Evolutionary conservation across 2,797 vertebrate species (phyloP).

Genomic region (Cottoperca gobio): DNA sequence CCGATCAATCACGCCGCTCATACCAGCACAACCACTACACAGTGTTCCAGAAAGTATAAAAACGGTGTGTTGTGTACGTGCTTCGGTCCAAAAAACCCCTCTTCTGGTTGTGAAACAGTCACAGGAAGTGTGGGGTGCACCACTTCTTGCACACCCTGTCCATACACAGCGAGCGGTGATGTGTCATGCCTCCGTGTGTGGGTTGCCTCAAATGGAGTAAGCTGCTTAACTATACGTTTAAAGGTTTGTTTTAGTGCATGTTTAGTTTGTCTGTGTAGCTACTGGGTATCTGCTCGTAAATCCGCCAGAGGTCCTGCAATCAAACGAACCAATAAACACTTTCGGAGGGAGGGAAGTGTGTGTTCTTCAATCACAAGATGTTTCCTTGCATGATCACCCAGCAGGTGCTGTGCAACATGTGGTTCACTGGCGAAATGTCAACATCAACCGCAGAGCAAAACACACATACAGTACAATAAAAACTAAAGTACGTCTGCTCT

Average conservation of each 20-base stretch:
- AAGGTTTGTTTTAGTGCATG: slow-evolving; percentile 12
- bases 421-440: slow-evolving; percentile 22
- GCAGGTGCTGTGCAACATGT: slow-evolving; percentile 42
- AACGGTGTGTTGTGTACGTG: not conserved
- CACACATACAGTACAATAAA: not conserved
- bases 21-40: slow-evolving; percentile 18
- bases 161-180: slow-evolving; percentile 39
- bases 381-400: slow-evolving; percentile 23
- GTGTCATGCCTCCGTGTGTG: slow-evolving; percentile 50
- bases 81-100: slow-evolving; percentile 10
- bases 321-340: slow-evolving; percentile 46
- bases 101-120: slow-evolving; percentile 50
- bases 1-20: slow-evolving; percentile 4
- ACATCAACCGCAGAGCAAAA: slow-evolving; percentile 10
- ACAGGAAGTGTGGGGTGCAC: slow-evolving; percentile 57
- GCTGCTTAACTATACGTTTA: slow-evolving; percentile 40
- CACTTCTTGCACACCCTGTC: slow-evolving; percentile 15
- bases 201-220: slow-evolving; percentile 40
- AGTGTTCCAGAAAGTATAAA: not conserved
- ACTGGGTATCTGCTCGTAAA: slow-evolving; percentile 42
- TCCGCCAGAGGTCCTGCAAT: slow-evolving; percentile 41
- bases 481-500: not conserved
- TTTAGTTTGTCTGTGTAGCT: slow-evolving; percentile 35
- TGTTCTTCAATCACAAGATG: slow-evolving; percentile 52
- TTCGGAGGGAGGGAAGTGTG: slow-evolving; percentile 12